A percentile compares a stretch with the other conserved stretches of the same genome.
Evolutionary conservation across 2,797 vertebrate species (phyloP).

Genomic region (Botia kubotai): DNA sequence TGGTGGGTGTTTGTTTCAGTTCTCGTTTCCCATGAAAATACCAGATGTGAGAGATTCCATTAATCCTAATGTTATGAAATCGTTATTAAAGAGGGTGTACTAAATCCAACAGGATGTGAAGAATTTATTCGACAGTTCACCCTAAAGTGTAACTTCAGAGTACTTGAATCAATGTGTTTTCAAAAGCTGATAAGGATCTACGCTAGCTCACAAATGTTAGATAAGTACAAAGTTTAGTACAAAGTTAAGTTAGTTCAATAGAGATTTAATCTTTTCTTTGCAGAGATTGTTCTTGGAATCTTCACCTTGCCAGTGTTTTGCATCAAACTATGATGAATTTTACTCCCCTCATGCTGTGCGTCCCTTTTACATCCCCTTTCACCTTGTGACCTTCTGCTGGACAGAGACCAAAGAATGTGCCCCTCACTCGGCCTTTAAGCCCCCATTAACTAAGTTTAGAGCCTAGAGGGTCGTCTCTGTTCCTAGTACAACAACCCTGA

Average conservation of each 20-base stretch:
- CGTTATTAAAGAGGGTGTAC: slow-evolving; percentile 39
- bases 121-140: slow-evolving; percentile 31
- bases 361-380: slow-evolving; percentile 25
- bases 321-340: slow-evolving; percentile 7
- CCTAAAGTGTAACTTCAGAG: slow-evolving; percentile 17
- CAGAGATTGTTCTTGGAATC: neutral
- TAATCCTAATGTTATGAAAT: slow-evolving; percentile 38
- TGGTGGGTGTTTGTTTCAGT: slow-evolving; percentile 11
- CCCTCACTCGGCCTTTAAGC: slow-evolving; percentile 28
- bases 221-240: neutral
- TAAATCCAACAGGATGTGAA: slow-evolving; percentile 28
- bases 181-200: neutral
- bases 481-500: slow-evolving; percentile 48
- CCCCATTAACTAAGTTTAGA: slow-evolving; percentile 43
- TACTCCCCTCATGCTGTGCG: neutral
- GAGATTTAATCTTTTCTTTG: neutral
- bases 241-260: neutral
- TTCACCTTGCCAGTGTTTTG: neutral
- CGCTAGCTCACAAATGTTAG: neutral
- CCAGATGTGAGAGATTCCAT: slow-evolving; percentile 35
- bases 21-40: slow-evolving; percentile 46
- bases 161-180: neutral
- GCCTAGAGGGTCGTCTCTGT: slow-evolving; percentile 35
- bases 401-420: slow-evolving; percentile 51
- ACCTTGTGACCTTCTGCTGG: slow-evolving; percentile 49